Evolutionary conservation across 2,797 vertebrate species (phyloP).

Genomic region (Cephalopachus bancanus): DNA sequence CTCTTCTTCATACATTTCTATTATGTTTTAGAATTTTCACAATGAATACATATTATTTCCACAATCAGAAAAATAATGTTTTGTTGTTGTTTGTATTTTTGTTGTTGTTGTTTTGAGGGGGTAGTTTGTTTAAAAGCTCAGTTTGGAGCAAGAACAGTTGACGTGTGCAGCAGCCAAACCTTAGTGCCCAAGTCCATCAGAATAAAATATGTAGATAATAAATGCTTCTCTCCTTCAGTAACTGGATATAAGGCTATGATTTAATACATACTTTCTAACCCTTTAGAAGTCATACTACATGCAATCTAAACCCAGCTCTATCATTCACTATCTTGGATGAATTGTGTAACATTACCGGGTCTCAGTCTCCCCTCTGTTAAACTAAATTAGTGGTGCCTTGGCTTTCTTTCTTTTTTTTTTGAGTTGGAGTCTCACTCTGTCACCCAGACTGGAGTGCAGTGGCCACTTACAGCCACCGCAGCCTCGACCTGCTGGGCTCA

Average conservation of each 20-base stretch:
- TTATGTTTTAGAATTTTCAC: not conserved
- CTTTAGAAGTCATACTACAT: not conserved
- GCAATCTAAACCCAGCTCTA: not conserved
- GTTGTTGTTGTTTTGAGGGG: not conserved
- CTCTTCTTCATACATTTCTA: not conserved
- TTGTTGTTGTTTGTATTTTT: not conserved
- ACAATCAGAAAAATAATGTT: slow-evolving; percentile 14
- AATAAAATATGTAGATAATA: not conserved
- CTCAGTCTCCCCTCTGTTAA: slow-evolving; percentile 36
- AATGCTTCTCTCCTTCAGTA: not conserved
- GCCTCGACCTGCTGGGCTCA: too few species aligned
- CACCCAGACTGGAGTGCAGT: too few species aligned
- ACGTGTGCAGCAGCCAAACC: not conserved
- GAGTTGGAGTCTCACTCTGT: too few species aligned
- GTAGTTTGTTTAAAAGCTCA: not conserved
- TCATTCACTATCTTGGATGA: not conserved
- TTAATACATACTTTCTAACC: not conserved
- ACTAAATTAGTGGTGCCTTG: not conserved
- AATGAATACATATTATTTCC: not conserved
- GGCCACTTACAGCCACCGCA: too few species aligned
- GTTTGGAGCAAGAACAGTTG: not conserved
- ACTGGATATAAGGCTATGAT: not conserved
- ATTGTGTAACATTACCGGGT: not conserved
- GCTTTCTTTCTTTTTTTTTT: slow-evolving; percentile 4
- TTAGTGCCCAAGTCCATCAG: not conserved